Base-by-base conservation (phyloP, 2,113 vertebrate species). In the Emydura subglobosa region DNA sequence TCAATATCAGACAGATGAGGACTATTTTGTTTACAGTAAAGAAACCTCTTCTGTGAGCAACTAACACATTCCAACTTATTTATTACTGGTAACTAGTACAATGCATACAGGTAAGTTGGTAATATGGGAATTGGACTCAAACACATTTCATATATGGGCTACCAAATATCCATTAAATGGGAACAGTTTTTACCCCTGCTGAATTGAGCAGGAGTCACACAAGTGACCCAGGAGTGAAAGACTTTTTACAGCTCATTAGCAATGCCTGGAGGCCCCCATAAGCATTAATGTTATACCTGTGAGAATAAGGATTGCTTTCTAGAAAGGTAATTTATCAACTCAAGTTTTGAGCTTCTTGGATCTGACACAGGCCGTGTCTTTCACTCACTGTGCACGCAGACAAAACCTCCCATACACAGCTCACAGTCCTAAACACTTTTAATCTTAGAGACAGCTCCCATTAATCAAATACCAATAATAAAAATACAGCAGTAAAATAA, bases 111-210 rank as follows among this genome's bases (percentile, higher is more conserved):
- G 11, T 49, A 10, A 54, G 22, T 80, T 84, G n/a, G 22, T 78
- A 29, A 50, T 27, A 11, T 85, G 25, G 10, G 51, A 88, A 55
- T 22, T 79, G 25, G 57, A 93, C 19, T 31, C 49, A 80, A 24
- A 17, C 4, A 50, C 50, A 25, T 1, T 31, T n/a, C 0, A 0
- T 31, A 12, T 22, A 21, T 31, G 19, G 31, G 34, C 54, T 53
- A 55, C 55, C 61, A 65, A 74, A 83, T 50, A 25, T 8, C 14
- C 5, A 13, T 78, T 82, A 74, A 82, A 49, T 19, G 25, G 29
- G 10, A 92, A 86, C 4, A 2, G 8, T 68, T 39, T 0, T 31
- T 78, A 82, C 79, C 74, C 82, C 65, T 87, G 29, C 78, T 44
- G 57, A 94, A 34, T 39, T 72, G 19, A 16, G n/a, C 68, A 72